Percentiles rank a stretch among this genome's conserved stretches.
These are phyloP conservation scores for Tholera decimalis DNA, from an alignment of 2,888 invertebrate species.

Conservation along the genomic window DNA sequence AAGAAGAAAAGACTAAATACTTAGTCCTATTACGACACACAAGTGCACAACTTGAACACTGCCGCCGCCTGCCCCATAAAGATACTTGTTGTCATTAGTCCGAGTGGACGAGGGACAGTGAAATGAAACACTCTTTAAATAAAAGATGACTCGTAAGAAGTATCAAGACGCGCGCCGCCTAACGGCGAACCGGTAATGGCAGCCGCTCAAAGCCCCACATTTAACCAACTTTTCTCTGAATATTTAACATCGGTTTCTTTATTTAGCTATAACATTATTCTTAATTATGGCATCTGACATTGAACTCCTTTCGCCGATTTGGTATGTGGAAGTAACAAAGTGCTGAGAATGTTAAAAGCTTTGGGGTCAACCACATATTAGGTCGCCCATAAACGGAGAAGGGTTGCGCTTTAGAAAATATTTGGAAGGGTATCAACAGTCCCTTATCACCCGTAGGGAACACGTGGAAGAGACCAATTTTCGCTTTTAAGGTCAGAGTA, in stretches of 20 bases:
- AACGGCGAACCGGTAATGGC: constrained; percentile 74
- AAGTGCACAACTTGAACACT: constrained; percentile 27
- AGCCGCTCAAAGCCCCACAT: constrained; percentile 73
- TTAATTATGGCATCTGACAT: constrained; percentile 49
- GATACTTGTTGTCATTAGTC: constrained; percentile 54
- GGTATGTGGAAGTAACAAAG: constrained; percentile 36
- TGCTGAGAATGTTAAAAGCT: constrained; percentile 54
- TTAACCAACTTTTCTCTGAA: constrained; percentile 80
- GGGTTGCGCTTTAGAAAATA: constrained; percentile 53
- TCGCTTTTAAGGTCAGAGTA: constrained; percentile 17
- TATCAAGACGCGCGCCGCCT: constrained; percentile 62
- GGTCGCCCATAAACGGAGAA: constrained; percentile 38
- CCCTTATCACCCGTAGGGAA: constrained; percentile 15
- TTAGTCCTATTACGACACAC: constrained; percentile 26
- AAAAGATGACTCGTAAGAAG: constrained; percentile 76
- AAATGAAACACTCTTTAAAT: constrained; percentile 80
- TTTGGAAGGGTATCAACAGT: constrained; percentile 41
- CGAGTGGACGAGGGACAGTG: constrained; percentile 62
- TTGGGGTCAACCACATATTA: constrained; percentile 56
- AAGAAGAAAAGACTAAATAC: constrained; percentile 11
- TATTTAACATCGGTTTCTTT: constrained; percentile 79
- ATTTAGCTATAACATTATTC: constrained; percentile 66
- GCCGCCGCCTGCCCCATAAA: constrained; percentile 21
- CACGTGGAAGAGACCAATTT: constrained; percentile 24
- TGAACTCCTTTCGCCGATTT: constrained; percentile 48